Conservation (phyloP, 2,888 invertebrate species). For the Gandaritis pyraliata region DNA sequence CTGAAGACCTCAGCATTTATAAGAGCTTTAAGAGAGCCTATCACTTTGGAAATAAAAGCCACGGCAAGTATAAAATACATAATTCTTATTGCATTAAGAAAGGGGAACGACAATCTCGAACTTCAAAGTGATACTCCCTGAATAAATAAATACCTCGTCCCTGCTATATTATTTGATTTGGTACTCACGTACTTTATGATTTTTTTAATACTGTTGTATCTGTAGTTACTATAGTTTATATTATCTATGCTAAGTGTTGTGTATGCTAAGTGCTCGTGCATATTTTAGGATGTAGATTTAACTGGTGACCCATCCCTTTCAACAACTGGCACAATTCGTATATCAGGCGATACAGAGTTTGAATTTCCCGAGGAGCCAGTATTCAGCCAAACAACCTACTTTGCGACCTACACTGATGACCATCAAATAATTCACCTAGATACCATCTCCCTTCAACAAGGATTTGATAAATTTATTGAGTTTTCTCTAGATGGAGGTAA, state of each 20-base stretch:
- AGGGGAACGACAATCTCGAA: background rate
- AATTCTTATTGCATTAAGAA: conserved; percentile 5
- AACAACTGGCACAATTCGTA: conserved; percentile 57
- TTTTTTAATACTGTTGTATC: too few species aligned
- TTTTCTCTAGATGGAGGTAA: conserved; percentile 69
- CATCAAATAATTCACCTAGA: conserved; percentile 54
- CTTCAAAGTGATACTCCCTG: conserved; percentile 8
- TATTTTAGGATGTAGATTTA: conserved; percentile 65
- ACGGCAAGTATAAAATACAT: conserved; percentile 60
- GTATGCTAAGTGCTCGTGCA: too few species aligned
- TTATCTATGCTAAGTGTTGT: too few species aligned
- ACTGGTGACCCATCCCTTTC: conserved; percentile 60
- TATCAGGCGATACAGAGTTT: conserved; percentile 64
- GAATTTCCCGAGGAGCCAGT: conserved; percentile 73
- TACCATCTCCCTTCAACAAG: conserved; percentile 60
- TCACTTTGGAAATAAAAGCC: conserved; percentile 64
- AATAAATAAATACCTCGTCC: background rate
- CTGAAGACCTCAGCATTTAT: conserved; percentile 66
- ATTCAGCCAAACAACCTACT: conserved; percentile 73
- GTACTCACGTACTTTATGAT: too few species aligned
- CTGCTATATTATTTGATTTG: background rate
- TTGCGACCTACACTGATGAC: conserved; percentile 65
- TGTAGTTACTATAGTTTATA: too few species aligned
- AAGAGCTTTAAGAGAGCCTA: conserved; percentile 62
- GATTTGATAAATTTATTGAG: conserved; percentile 62